Evolutionary conservation across 1,140 invertebrate genomes (phyloP).

Genomic region (Drosophila pachea): DNA sequence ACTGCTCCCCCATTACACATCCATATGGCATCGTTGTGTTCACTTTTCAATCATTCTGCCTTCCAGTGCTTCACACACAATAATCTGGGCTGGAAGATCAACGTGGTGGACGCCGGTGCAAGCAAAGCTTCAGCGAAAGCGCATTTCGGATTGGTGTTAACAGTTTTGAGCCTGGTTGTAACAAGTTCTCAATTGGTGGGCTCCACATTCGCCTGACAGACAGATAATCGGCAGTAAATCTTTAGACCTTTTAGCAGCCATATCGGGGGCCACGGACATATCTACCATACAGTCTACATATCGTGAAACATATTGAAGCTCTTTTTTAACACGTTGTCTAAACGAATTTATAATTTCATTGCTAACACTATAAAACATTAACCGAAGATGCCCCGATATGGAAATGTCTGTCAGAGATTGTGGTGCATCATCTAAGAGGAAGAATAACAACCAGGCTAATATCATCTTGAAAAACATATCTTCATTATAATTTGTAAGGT

Average conservation of each 20-base stretch:
- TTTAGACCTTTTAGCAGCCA: conserved; percentile 24
- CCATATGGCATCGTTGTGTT: no score
- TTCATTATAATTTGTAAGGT: conserved; percentile 76
- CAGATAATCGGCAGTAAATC: conserved; percentile 30
- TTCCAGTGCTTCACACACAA: conserved; percentile 93
- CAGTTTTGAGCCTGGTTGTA: conserved; percentile 65
- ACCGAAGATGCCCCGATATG: neutral
- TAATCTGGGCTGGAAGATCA: conserved; percentile 95
- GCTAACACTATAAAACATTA: neutral
- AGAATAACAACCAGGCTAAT: conserved; percentile 72
- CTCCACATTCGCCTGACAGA: conserved; percentile 68
- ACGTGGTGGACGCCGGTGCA: conserved; percentile 85
- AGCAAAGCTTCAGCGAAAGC: conserved; percentile 69
- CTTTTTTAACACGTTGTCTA: conserved; percentile 18
- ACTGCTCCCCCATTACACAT: neutral
- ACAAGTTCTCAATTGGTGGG: conserved; percentile 33
- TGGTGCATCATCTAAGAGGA: conserved; percentile 16
- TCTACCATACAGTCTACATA: conserved; percentile 45
- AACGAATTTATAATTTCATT: conserved; percentile 65
- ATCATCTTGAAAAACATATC: conserved; percentile 78
- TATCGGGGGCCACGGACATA: conserved; percentile 15
- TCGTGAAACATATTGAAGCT: conserved; percentile 26
- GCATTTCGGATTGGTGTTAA: conserved; percentile 35
- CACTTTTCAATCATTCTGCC: conserved; percentile 29
- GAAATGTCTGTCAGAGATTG: conserved; percentile 15